These are phyloP conservation scores for Meiosimyza decipiens DNA, from an alignment of 2,888 invertebrate genomes.

Conservation along the genomic window DNA sequence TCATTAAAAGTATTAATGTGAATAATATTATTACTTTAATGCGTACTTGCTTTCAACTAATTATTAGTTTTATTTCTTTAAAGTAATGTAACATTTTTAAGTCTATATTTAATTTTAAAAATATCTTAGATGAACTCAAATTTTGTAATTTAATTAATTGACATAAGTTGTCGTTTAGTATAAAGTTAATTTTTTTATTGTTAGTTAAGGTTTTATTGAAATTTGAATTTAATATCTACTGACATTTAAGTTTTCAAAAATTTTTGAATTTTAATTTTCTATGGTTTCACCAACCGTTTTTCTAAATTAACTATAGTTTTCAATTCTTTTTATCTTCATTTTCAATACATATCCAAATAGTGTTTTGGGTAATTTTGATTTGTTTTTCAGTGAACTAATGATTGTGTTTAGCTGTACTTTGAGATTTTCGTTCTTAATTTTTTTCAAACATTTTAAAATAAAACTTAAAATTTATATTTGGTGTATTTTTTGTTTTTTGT, in stretches of 20 bases:
- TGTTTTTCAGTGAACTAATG: neutral
- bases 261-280: too few relatives aligned
- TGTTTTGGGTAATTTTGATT: neutral
- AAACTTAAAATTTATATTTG: slow-evolving; percentile 62
- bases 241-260: neutral
- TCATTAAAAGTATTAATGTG: neutral
- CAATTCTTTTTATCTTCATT: too few relatives aligned
- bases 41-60: slow-evolving; percentile 1
- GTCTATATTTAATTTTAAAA: neutral
- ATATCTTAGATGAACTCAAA: neutral
- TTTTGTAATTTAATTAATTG: neutral
- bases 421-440: neutral
- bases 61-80: neutral
- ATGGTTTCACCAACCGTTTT: too few relatives aligned
- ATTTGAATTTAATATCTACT: neutral
- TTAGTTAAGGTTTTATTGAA: neutral
- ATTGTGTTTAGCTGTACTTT: slow-evolving; percentile 21
- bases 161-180: too few relatives aligned
- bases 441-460: slow-evolving; percentile 31
- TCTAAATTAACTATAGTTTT: too few relatives aligned
- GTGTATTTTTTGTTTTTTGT: slow-evolving; percentile 58
- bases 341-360: too few relatives aligned
- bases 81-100: neutral
- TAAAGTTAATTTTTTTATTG: neutral
- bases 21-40: slow-evolving; percentile 1